Evolutionary conservation across 2,113 vertebrate genomes (phyloP).

Genomic region (Hylia prasina): DNA sequence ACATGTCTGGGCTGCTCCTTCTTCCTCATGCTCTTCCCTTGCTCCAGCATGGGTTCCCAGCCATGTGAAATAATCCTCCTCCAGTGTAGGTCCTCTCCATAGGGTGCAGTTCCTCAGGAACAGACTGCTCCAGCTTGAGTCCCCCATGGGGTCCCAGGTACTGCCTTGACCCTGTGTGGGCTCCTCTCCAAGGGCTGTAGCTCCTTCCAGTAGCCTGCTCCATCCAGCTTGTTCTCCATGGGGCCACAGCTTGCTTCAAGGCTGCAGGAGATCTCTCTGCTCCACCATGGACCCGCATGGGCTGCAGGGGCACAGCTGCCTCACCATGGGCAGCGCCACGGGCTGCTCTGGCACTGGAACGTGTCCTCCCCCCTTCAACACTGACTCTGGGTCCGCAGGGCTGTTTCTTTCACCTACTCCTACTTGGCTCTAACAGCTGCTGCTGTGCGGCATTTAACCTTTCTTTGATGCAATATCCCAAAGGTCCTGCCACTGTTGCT

Average conservation of each 20-base stretch:
- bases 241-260: background rate
- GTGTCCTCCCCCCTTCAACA: background rate
- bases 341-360: background rate
- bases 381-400: fast-evolving
- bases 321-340: fast-evolving
- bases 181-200: background rate
- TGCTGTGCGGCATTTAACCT: background rate
- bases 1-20: background rate
- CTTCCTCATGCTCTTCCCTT: background rate
- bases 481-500: fast-evolving
- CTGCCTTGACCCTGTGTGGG: background rate
- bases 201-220: background rate
- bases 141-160: background rate
- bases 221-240: fast-evolving
- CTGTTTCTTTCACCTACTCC: background rate
- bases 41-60: background rate
- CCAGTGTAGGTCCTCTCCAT: background rate
- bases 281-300: fast-evolving
- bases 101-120: background rate
- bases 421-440: background rate
- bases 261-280: background rate
- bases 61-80: background rate
- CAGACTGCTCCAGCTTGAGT: background rate
- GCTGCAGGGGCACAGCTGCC: background rate
- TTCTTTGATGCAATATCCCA: background rate